Conservation (phyloP, 2,888 invertebrate genomes). For the Acanthoscelides obtectus region DNA sequence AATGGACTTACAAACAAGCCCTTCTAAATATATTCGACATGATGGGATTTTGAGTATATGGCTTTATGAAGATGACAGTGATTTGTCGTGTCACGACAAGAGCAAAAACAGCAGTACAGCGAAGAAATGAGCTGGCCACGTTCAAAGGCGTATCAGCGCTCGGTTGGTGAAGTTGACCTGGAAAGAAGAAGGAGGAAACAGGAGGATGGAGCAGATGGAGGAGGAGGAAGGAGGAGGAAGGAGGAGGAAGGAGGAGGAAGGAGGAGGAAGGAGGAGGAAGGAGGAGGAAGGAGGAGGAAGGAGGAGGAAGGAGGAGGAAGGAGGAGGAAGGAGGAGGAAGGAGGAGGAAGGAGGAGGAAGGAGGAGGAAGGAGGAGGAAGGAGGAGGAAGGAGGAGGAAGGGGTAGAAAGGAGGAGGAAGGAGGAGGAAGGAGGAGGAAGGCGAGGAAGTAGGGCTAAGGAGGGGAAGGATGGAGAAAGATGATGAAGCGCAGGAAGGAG, state of each 20-base stretch:
- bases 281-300: not conserved
- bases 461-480: not conserved
- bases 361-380: not conserved
- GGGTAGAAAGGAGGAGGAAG: not conserved
- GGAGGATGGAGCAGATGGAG: not conserved
- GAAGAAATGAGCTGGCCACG: not conserved
- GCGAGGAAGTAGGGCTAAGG: not conserved
- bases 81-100: too few species aligned
- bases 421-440: not conserved
- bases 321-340: not conserved
- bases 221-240: not conserved
- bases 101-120: not conserved
- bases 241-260: not conserved
- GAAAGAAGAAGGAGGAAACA: too few species aligned
- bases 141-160: too few species aligned
- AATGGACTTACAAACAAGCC: too few species aligned
- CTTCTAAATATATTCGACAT: too few species aligned
- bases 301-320: not conserved
- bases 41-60: too few species aligned
- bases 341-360: not conserved
- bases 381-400: not conserved
- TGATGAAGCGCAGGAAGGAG: not conserved
- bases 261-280: not conserved
- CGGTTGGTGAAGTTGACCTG: too few species aligned
- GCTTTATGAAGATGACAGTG: too few species aligned